Base-by-base conservation (phyloP, 2,113 vertebrate species). In the Girardinichthys multiradiatus region DNA sequence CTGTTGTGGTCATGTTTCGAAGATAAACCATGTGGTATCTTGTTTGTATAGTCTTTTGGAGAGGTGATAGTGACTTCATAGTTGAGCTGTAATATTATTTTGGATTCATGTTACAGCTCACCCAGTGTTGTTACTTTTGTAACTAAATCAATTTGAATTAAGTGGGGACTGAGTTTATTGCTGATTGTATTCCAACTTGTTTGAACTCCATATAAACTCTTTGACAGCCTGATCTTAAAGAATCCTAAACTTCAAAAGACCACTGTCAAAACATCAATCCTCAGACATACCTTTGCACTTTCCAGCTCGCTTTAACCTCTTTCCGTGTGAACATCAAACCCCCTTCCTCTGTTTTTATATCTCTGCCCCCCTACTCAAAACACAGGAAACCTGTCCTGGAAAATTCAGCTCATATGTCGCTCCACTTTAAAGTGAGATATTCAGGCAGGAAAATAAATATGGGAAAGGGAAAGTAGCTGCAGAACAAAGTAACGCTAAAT, bases 381-480 rank as follows among this genome's bases (percentile, higher is more conserved):
- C 85, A 90, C 87, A 90, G 89, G 90, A 92, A 92, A 84, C 82
- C 77, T 87, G 81, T 61, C 45, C 77, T 85, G 84, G 88, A 90
- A 86, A 87, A 86, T 64, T 57, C 79, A 63, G 79, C 85, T 84
- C 85, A 76, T 83, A 82, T 87, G 82, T 86, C 85, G 76, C 59
- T 72, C 69, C 66, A 70, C 90, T 92, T 89, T 85, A 85, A 90
- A 89, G 87, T 82, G 70, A 85, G 70, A 84, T 82, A 75, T 87
- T 86, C 72, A 85, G 84, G 88, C 79, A 82, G 83, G 67, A 90
- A 89, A 89, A 90, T 84, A 90, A 89, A 92, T 86, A 90, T 1
- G 68, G 74, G 81, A 72, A 37, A 60, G 73, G 82, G 64, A 85
- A 87, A 82, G 83, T 90, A 85, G 80, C 82, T 75, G 66, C 27